A percentile compares a stretch with the other conserved stretches of the same genome.
These are phyloP conservation scores for Lochmaea crataegi DNA, from an alignment of 2,888 invertebrate genomes.

Conservation along the genomic window DNA sequence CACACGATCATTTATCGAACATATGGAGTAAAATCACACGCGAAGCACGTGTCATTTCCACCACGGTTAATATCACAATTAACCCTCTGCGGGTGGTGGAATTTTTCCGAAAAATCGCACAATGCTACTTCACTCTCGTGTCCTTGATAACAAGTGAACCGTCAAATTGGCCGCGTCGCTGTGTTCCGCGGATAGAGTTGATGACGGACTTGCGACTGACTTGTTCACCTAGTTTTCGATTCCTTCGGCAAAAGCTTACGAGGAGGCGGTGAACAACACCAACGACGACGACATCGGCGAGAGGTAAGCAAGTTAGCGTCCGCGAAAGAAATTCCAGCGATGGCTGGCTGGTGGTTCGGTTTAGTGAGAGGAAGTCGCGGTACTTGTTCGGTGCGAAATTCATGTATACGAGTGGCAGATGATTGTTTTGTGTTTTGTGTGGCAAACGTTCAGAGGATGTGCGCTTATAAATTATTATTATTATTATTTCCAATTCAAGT, in stretches of 20 bases:
- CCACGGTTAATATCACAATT: conserved; percentile 25
- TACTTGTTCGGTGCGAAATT: conserved; percentile 11
- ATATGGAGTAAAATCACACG: conserved; percentile 34
- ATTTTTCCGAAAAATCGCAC: conserved; percentile 30
- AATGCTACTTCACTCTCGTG: conserved; percentile 43
- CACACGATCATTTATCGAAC: conserved; percentile 39
- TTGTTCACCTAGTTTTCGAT: conserved; percentile 58
- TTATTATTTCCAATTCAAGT: no score
- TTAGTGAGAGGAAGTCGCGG: conserved; percentile 11
- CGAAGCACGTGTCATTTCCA: conserved; percentile 28
- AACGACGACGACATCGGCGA: conserved; percentile 18
- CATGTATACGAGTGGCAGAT: conserved; percentile 1
- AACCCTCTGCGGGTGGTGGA: conserved; percentile 35
- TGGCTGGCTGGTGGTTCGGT: conserved; percentile 4
- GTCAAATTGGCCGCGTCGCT: conserved; percentile 46
- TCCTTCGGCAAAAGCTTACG: conserved; percentile 47
- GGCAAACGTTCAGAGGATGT: no score
- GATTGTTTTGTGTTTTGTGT: neutral
- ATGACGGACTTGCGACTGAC: conserved; percentile 52
- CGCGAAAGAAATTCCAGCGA: conserved; percentile 32
- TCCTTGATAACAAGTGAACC: conserved; percentile 61
- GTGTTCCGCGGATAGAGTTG: conserved; percentile 41
- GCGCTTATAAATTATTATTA: no score
- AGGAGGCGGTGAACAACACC: conserved; percentile 35
- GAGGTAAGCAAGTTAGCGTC: conserved; percentile 18